These are phyloP conservation scores for Hermetia illucens DNA, from an alignment of 1,140 invertebrate species.

Conservation along the genomic window DNA sequence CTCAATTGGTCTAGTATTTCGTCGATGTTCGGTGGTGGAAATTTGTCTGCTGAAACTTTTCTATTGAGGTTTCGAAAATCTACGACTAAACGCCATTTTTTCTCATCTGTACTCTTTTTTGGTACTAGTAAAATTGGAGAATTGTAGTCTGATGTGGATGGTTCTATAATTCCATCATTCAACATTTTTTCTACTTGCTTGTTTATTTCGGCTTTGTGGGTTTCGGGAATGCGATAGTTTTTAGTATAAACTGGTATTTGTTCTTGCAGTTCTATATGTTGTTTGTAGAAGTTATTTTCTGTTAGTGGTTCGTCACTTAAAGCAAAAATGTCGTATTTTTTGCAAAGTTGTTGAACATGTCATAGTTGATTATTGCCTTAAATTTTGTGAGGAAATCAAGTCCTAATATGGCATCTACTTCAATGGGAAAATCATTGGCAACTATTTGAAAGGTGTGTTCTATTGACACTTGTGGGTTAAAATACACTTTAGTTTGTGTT, in stretches of 20 bases:
- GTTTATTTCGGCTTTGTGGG: conserved; percentile 12
- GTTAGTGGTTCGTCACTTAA: background rate
- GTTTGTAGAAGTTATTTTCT: conserved; percentile 8
- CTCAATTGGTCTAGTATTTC: conserved; percentile 25
- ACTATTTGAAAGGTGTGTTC: too few species aligned
- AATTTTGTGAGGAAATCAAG: too few species aligned
- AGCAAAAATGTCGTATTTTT: too few species aligned
- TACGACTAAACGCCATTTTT: conserved; percentile 12
- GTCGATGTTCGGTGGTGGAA: conserved; percentile 33
- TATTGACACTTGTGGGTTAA: too few species aligned
- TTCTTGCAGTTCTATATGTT: conserved; percentile 2
- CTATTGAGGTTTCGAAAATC: conserved; percentile 17
- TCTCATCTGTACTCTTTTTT: conserved; percentile 8
- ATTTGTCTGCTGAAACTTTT: conserved; percentile 16
- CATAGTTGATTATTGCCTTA: too few species aligned
- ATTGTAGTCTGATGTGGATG: conserved; percentile 10
- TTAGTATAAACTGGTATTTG: conserved; percentile 5
- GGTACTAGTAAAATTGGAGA: conserved; percentile 12
- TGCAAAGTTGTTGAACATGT: too few species aligned
- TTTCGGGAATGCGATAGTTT: conserved; percentile 9
- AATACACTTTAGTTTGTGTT: too few species aligned
- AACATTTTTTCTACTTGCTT: conserved; percentile 12
- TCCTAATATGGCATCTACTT: too few species aligned
- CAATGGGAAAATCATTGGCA: too few species aligned
- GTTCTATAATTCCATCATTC: conserved; percentile 10